Percentiles rank a stretch among this genome's conserved stretches.
phyloP scores from a whole-genome alignment of 2,797 vertebrate genomes.

The Cygnus olor region DNA sequence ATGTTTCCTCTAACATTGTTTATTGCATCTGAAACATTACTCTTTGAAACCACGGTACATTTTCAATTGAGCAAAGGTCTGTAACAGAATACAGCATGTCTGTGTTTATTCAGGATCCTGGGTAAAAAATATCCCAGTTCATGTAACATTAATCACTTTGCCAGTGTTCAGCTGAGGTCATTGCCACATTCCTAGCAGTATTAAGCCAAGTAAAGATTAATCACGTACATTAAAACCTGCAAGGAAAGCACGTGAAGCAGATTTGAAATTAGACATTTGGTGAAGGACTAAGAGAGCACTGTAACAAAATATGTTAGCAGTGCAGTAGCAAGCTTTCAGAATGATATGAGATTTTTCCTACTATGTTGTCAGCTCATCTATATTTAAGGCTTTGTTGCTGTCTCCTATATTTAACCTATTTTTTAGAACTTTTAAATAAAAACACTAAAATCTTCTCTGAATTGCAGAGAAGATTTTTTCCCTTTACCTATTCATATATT shows the following conservation, averaged over 20 bases:
- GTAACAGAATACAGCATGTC: conserved; percentile 79
- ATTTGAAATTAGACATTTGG: conserved; percentile 79
- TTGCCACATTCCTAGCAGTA: conserved; percentile 82
- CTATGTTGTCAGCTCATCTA: neutral
- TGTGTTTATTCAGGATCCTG: conserved; percentile 80
- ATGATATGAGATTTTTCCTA: conserved; percentile 14
- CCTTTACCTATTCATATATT: neutral
- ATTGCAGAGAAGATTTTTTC: neutral
- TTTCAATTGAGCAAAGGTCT: conserved; percentile 81
- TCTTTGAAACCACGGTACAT: conserved; percentile 78
- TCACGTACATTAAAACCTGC: conserved; percentile 81
- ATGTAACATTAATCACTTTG: conserved; percentile 84
- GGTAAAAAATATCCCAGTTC: conserved; percentile 76
- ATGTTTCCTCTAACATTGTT: conserved; percentile 79
- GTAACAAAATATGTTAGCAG: conserved; percentile 70
- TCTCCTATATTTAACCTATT: neutral
- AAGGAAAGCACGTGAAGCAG: conserved; percentile 77
- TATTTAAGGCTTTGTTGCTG: conserved; percentile 35
- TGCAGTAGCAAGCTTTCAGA: conserved; percentile 53
- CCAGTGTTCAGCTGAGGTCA: conserved; percentile 83
- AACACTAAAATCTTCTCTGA: neutral
- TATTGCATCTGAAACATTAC: conserved; percentile 80
- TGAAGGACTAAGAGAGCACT: conserved; percentile 69
- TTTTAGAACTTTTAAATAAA: conserved; percentile 21
- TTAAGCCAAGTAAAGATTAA: conserved; percentile 84